A percentile compares a stretch with the other conserved stretches of the same genome.
Conservation (phyloP, 1,140 invertebrate genomes). For the Drosophila elegans region DNA sequence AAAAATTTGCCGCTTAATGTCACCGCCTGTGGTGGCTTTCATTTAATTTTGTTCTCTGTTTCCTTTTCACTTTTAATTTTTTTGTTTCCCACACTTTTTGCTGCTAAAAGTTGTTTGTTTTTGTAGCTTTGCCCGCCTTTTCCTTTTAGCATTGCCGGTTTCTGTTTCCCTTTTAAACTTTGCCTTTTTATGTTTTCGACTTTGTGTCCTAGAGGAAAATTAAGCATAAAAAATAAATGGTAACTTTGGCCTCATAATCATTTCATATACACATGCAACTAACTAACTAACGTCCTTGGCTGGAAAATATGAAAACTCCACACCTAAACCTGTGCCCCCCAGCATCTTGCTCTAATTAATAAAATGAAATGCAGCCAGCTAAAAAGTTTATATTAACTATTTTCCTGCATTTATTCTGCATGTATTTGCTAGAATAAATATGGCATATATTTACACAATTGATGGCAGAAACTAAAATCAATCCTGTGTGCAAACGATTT, state of each 20-base stretch:
- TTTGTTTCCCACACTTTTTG: constrained; percentile 16
- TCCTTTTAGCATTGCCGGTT: constrained; percentile 41
- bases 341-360: constrained; percentile 10
- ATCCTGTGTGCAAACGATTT: constrained; percentile 5
- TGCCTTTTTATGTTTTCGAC: constrained; percentile 46
- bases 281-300: constrained; percentile 16
- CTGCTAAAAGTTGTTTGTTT: constrained; percentile 48
- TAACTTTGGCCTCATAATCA: constrained; percentile 48
- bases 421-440: constrained; percentile 9
- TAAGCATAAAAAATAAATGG: constrained; percentile 34
- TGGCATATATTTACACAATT: constrained; percentile 20
- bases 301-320: not conserved
- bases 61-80: constrained; percentile 24
- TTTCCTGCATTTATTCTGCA: not conserved
- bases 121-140: constrained; percentile 38
- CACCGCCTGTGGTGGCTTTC: constrained; percentile 48
- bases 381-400: constrained; percentile 12
- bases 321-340: not conserved
- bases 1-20: constrained; percentile 64
- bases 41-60: constrained; percentile 38
- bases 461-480: not conserved
- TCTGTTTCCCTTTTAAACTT: constrained; percentile 55
- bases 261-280: constrained; percentile 39
- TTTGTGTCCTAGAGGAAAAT: constrained; percentile 45
- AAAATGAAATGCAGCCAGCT: constrained; percentile 6